Evolutionary conservation across 2,888 invertebrate species (phyloP), one percentile per base, ranked within the genome.

Genomic region (Keiferia lycopersicella): DNA sequence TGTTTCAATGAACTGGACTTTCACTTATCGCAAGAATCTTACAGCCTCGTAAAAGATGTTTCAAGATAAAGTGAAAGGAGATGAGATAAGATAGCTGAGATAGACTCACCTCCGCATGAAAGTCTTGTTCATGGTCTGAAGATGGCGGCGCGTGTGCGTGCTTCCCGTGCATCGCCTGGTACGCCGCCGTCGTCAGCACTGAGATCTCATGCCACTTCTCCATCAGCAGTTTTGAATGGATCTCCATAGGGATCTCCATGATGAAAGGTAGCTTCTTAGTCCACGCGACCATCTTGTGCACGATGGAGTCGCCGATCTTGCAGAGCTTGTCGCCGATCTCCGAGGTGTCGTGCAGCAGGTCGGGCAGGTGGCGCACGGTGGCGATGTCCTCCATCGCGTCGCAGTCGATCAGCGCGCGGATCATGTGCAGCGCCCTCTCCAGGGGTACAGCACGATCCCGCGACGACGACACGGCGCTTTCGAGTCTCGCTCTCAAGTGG

Each of bases 211-310:
- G 98, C 99, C 99, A 99, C 90, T 98, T 98, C 91, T 98, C 98
- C 81, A 98, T 99, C 80, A 99, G 93, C 74, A 99, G 93, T 91
- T 97, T 96, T 69, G 98, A 98, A 88, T 98, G 98, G 74, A 97
- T 96, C 91, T 98, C 97, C 79, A 98, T 97, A 62, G 99, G 98
- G 74, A 99, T 95, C 91, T 99, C 98, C 87, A 96, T 93, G 87
- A 98, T 99, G 92, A 99, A 99, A 65, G 99, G 99, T 88, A 99
- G 92, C 91, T 98, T 95, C 90, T 98, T 98, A 79, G 99, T 99
- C 99, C 99, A 99, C 88, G 98, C 98, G 73, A 99, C 99, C 92
- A 99, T 94, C 92, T 98, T 98, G 92, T 97, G 98, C 65, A 99
- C 99, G 80, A 99, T 99, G 73, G 98, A 98, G 92, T 99, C 99